A percentile compares a stretch with the other conserved stretches of the same genome.
Evolutionary conservation across 1,140 invertebrate genomes (phyloP).

Genomic region (Marisa cornuarietis): DNA sequence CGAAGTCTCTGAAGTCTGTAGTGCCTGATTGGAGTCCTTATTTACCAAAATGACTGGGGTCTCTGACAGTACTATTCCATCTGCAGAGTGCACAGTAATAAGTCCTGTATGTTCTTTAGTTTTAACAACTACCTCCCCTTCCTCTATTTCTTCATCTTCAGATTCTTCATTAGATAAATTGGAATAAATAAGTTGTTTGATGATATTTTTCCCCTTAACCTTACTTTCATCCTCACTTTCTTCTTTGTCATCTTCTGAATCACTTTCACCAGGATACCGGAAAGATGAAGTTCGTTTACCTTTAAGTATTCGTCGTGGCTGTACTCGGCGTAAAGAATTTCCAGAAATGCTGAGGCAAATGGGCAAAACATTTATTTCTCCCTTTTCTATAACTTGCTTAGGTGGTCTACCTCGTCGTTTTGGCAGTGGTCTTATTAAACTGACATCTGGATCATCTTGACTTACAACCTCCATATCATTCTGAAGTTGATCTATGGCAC

Average conservation of each 20-base stretch:
- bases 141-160: conserved; percentile 16
- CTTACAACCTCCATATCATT: too few species aligned
- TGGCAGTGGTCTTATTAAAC: background rate
- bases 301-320: conserved; percentile 41
- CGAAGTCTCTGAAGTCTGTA: conserved; percentile 8
- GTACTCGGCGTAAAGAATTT: conserved; percentile 20
- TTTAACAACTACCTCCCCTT: conserved; percentile 4
- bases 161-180: background rate
- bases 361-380: background rate
- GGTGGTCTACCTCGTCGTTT: conserved; percentile 15
- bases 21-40: background rate
- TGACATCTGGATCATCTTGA: too few species aligned
- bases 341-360: background rate
- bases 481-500: too few species aligned
- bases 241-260: conserved; percentile 8
- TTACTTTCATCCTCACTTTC: conserved; percentile 9
- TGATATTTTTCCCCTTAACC: conserved; percentile 10
- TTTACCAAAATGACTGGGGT: conserved; percentile 16
- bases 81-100: background rate
- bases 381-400: background rate
- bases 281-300: conserved; percentile 34
- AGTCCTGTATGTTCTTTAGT: background rate
- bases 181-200: conserved; percentile 9
- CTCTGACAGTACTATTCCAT: conserved; percentile 2
- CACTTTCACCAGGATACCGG: conserved; percentile 17